Evolutionary conservation across 2,888 invertebrate species (phyloP).

Genomic region (Seira musarum): DNA sequence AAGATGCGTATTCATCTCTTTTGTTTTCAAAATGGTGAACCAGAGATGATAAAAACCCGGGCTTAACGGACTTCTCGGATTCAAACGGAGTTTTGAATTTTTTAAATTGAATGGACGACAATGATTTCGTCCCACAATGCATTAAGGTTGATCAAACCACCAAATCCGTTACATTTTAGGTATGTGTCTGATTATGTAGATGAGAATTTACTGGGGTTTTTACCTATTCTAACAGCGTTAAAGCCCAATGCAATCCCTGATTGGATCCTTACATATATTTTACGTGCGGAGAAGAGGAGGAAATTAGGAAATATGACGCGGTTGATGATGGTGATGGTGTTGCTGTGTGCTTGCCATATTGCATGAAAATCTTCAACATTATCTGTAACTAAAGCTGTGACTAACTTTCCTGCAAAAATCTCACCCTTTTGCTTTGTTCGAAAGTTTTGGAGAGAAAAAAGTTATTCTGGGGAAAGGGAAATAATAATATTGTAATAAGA

Average conservation of each 20-base stretch:
- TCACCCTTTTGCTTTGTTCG: neutral
- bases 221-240: too few relatives aligned
- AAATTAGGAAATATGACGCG: slow-evolving; percentile 41
- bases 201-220: too few relatives aligned
- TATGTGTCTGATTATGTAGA: too few relatives aligned
- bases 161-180: too few relatives aligned
- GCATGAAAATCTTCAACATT: too few relatives aligned
- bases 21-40: neutral
- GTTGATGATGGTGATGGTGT: neutral
- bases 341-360: slow-evolving; percentile 8
- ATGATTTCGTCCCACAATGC: too few relatives aligned
- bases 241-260: too few relatives aligned
- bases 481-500: neutral
- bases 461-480: neutral
- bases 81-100: too few relatives aligned
- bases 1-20: neutral
- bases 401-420: neutral
- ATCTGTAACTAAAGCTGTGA: neutral
- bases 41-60: too few relatives aligned
- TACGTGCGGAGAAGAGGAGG: slow-evolving; percentile 12
- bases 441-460: neutral
- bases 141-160: too few relatives aligned
- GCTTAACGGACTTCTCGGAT: too few relatives aligned
- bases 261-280: neutral
- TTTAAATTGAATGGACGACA: too few relatives aligned